phyloP scores from a whole-genome alignment of 2,797 vertebrate genomes.

The Hylomyscus alleni region DNA sequence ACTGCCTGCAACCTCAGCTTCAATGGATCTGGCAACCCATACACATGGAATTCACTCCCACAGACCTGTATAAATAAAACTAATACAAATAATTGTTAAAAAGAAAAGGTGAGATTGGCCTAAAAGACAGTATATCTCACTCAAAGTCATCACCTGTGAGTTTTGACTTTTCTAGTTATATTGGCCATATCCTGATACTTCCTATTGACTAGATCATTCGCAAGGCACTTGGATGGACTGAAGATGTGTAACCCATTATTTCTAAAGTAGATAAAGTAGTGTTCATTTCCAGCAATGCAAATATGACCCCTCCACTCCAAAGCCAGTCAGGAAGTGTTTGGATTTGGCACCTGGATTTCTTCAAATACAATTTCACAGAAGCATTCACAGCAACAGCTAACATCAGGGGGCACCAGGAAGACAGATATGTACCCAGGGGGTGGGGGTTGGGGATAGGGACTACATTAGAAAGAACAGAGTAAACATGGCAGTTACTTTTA shows the following conservation, averaged over 20 bases:
- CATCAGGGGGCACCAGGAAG: background rate
- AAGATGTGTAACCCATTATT: background rate
- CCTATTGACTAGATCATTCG: background rate
- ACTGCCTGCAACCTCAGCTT: background rate
- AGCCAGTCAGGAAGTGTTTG: background rate
- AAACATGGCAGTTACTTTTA: conserved; percentile 59
- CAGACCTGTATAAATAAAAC: background rate
- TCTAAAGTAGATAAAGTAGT: background rate
- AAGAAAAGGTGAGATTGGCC: background rate
- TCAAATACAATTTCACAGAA: background rate
- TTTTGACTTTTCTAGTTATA: background rate
- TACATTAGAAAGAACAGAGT: conserved; percentile 46
- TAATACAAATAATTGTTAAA: background rate
- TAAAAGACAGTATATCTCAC: background rate
- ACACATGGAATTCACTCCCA: background rate
- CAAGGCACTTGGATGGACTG: background rate
- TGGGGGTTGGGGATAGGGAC: background rate
- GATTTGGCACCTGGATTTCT: background rate
- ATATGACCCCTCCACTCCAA: background rate
- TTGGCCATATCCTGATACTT: background rate
- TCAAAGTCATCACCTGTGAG: background rate
- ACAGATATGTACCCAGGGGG: conserved; percentile 21
- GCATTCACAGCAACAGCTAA: background rate
- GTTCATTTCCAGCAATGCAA: background rate
- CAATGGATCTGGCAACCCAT: background rate